Evolutionary conservation across 2,888 invertebrate genomes (phyloP).

Genomic region (Limnephilus auricula): DNA sequence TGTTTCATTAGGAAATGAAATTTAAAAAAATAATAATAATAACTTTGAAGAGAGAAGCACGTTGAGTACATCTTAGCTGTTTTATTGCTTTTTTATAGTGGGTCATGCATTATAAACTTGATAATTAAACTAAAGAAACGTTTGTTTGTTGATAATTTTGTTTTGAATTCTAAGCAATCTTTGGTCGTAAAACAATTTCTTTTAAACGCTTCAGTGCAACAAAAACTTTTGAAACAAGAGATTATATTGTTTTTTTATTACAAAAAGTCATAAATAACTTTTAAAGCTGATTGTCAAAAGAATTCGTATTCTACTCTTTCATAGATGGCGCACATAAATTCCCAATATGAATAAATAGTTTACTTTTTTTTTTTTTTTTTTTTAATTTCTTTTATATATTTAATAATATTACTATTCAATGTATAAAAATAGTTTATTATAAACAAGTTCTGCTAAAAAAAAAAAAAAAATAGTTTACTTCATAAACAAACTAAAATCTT

Average conservation of each 20-base stretch:
- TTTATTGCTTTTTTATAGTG: neutral
- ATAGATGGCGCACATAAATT: too few relatives aligned
- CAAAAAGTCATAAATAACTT: neutral
- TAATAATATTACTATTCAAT: too few relatives aligned
- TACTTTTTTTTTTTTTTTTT: too few relatives aligned
- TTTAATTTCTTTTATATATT: too few relatives aligned
- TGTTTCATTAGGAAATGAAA: neutral
- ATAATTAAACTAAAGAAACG: neutral
- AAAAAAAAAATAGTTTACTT: too few relatives aligned
- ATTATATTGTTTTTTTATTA: neutral
- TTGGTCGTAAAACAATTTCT: neutral
- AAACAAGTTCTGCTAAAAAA: too few relatives aligned
- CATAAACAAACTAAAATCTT: too few relatives aligned
- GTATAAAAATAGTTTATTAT: too few relatives aligned
- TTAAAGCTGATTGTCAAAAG: too few relatives aligned
- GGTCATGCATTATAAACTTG: neutral
- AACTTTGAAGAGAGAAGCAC: neutral
- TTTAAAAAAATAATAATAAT: neutral
- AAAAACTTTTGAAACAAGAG: neutral
- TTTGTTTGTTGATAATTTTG: neutral
- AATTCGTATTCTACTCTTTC: too few relatives aligned
- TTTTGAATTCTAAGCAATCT: neutral
- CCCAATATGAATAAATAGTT: too few relatives aligned
- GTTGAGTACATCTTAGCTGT: neutral
- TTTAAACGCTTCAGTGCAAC: neutral